phyloP scores from a whole-genome alignment of 2,888 invertebrate genomes.

The Hypselothyrea guttata region DNA sequence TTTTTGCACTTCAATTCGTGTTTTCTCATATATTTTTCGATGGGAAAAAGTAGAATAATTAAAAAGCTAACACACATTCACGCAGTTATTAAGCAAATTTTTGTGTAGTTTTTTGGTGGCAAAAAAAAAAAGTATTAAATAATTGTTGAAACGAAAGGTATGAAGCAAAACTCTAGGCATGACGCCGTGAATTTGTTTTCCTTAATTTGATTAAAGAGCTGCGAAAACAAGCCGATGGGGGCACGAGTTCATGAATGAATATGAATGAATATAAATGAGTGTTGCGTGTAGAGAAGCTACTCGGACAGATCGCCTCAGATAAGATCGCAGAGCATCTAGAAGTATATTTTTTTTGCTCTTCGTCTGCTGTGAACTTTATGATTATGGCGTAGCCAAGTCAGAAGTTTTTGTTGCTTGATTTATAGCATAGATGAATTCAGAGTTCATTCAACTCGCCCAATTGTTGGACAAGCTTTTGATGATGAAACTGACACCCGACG shows the following conservation, averaged over 20 bases:
- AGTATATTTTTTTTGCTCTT: constrained; percentile 18
- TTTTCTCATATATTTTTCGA: constrained; percentile 13
- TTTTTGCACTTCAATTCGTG: not conserved
- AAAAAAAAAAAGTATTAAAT: too few species aligned
- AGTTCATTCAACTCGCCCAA: constrained; percentile 60
- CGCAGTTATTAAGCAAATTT: too few species aligned
- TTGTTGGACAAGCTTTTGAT: constrained; percentile 25
- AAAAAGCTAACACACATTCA: constrained; percentile 18
- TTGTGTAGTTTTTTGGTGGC: too few species aligned
- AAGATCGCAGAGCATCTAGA: constrained; percentile 22
- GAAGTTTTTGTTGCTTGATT: constrained; percentile 10
- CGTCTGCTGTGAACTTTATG: constrained; percentile 44
- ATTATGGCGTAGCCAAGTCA: constrained; percentile 35
- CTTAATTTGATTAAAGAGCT: constrained; percentile 28
- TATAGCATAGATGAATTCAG: constrained; percentile 3
- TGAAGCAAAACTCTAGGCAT: constrained; percentile 8
- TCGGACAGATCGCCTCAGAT: constrained; percentile 34
- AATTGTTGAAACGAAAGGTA: too few species aligned
- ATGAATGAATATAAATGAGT: constrained; percentile 38
- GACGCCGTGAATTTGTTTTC: constrained; percentile 31
- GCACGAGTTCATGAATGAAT: constrained; percentile 34
- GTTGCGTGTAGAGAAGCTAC: constrained; percentile 34
- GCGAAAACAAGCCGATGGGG: constrained; percentile 2
- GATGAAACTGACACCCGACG: constrained; percentile 36
- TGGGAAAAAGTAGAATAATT: constrained; percentile 41